These are phyloP conservation scores for Monodelphis domestica DNA, from an alignment of 2,797 vertebrate genomes.

Conservation along the genomic window DNA sequence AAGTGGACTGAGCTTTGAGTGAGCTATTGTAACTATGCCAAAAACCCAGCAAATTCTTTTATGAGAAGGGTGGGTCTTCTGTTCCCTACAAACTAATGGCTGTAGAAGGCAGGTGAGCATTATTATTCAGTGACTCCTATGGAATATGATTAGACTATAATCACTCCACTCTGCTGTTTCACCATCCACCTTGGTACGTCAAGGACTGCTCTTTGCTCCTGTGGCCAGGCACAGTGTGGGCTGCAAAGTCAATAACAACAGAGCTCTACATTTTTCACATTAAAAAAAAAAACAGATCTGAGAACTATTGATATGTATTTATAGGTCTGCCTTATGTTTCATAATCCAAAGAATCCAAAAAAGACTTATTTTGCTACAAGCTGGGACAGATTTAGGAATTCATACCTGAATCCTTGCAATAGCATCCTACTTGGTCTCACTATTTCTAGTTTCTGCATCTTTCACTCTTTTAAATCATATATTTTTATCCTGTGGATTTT, in stretches of 20 bases:
- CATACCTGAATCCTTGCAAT: neutral
- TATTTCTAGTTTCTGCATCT: neutral
- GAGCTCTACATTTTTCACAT: neutral
- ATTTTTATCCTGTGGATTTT: neutral
- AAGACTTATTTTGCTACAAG: constrained; percentile 2
- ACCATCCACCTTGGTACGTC: neutral
- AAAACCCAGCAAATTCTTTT: neutral
- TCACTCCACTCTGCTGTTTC: neutral
- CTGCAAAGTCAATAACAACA: neutral
- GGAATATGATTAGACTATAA: neutral
- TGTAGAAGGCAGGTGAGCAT: neutral
- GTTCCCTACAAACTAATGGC: neutral
- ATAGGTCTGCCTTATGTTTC: neutral
- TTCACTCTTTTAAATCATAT: neutral
- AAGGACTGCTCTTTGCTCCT: neutral
- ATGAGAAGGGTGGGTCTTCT: neutral
- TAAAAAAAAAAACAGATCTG: no score
- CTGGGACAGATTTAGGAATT: neutral
- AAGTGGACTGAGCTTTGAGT: constrained; percentile 37
- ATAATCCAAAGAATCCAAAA: neutral
- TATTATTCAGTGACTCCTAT: neutral
- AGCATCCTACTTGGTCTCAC: neutral
- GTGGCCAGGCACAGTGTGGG: neutral
- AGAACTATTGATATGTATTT: constrained; percentile 9
- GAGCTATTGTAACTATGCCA: neutral